Percentiles rank a stretch among this genome's conserved stretches.
These are phyloP conservation scores for Caenorhabditis zanzibari DNA, from an alignment of 2,888 invertebrate species.

Conservation along the genomic window DNA sequence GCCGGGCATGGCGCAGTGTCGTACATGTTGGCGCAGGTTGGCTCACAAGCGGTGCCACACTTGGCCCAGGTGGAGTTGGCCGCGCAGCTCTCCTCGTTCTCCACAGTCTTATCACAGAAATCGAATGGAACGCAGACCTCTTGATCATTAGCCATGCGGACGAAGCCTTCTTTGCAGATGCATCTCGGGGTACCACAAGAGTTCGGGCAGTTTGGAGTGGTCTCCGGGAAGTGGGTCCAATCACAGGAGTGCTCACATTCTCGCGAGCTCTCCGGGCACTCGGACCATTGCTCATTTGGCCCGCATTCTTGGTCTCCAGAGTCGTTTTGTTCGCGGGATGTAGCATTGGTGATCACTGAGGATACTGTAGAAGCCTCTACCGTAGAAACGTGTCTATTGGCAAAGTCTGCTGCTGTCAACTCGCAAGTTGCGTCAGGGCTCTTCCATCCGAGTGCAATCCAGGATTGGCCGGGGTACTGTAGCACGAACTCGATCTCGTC, in stretches of 20 bases:
- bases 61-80: constrained; percentile 82
- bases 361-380: constrained; percentile 51
- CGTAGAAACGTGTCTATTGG: constrained; percentile 25
- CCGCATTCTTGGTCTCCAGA: constrained; percentile 73
- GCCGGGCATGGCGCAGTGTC: constrained; percentile 80
- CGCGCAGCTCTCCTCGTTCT: constrained; percentile 69
- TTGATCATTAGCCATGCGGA: constrained; percentile 76
- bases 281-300: constrained; percentile 78
- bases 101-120: constrained; percentile 75
- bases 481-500: constrained; percentile 92
- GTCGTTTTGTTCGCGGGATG: constrained; percentile 53
- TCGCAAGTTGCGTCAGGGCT: constrained; percentile 85
- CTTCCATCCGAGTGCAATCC: constrained; percentile 94
- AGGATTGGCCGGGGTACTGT: constrained; percentile 92
- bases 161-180: constrained; percentile 79
- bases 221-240: constrained; percentile 80
- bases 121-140: constrained; percentile 81
- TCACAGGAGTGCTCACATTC: constrained; percentile 82
- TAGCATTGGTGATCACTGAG: constrained; percentile 55
- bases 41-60: constrained; percentile 82
- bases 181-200: constrained; percentile 69
- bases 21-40: constrained; percentile 80
- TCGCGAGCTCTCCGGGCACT: constrained; percentile 80
- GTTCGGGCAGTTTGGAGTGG: constrained; percentile 73
- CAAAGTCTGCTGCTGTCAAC: constrained; percentile 50